Evolutionary conservation across 1,140 invertebrate species (phyloP), one percentile per base, ranked within the genome.

Genomic region (Euschistus heros): DNA sequence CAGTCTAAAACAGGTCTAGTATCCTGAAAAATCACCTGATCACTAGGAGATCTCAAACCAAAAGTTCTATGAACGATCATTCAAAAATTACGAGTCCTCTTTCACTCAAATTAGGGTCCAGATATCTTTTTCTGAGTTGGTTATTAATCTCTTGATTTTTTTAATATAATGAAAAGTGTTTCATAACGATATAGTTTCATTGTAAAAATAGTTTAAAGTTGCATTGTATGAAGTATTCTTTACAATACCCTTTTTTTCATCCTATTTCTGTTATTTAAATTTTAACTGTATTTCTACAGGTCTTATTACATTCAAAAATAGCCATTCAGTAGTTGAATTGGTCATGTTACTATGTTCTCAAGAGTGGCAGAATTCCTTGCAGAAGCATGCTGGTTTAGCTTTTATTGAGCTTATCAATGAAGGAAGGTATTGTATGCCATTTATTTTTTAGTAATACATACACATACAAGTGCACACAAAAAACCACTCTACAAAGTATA

Each of bases 351-450:
- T 99, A 20, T 99, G 97, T 77, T 98, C 95, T 0, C 97, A 98
- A 79, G 97, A 99, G 78, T 99, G 97, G 97, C 97, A 99, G 77
- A 99, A 98, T 77, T 98, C 96, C 0, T 77, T 99, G 18, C 97
- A 99, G 76, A 99, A 99, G 79, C 95, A 99, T 78, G 97, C 97
- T 7, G 97, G 97, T 0, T 81, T 99, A 17, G 96, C 97, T 13
- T 99, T 99, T 78, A 99, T 99, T 72, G 97, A 99, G 78, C 81
- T 99, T 30, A 98, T 99, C 70, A 99, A 99, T 76, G 97, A 99
- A 80, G 97, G 97, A 70, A 81, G 85, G 84, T 86, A 73, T 76
- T 22, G 57, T 42, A 6, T 18, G 5, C 6, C 33, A 37, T 37
- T 37, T 37, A 37, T 37, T n/a, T n/a, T 13, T 44, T n/a, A 15